Evolutionary conservation across 1,140 invertebrate genomes (phyloP).

Genomic region (Galleria mellonella): DNA sequence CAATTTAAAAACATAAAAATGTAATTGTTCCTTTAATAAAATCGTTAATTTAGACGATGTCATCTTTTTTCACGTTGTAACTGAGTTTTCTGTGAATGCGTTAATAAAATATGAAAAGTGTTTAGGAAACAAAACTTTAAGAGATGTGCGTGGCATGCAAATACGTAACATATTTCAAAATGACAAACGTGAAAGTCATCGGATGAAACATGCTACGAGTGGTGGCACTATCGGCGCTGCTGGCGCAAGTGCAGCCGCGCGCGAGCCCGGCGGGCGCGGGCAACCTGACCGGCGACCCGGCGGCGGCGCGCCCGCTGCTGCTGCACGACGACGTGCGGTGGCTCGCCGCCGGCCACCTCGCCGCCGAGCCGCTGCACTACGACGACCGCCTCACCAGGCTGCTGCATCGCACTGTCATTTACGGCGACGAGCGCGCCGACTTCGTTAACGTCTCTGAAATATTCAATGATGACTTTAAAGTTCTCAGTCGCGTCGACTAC

Average conservation of each 20-base stretch:
- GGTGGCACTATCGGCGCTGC: slow-evolving; percentile 3
- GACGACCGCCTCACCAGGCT: not conserved
- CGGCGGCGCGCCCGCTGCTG: slow-evolving; percentile 2
- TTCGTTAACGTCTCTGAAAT: not conserved
- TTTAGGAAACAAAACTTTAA: not conserved
- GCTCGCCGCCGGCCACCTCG: not conserved
- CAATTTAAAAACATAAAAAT: no score
- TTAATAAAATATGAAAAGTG: no score
- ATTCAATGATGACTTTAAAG: not conserved
- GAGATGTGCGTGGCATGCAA: no score
- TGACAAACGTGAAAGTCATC: no score
- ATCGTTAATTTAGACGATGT: no score
- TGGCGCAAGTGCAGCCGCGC: not conserved
- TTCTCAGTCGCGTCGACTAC: slow-evolving; percentile 2
- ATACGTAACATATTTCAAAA: no score
- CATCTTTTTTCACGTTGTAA: no score
- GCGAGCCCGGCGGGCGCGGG: not conserved
- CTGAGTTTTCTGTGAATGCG: no score
- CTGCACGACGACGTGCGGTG: not conserved
- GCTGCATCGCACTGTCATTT: no score
- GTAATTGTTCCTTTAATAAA: no score
- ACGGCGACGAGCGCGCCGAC: no score
- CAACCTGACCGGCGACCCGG: not conserved
- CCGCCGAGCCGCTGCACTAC: not conserved
- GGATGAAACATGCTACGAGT: slow-evolving; percentile 1